Percentiles rank a stretch among this genome's conserved stretches.
Conservation (phyloP, 2,113 vertebrate species). For the Galeopterus variegatus region DNA sequence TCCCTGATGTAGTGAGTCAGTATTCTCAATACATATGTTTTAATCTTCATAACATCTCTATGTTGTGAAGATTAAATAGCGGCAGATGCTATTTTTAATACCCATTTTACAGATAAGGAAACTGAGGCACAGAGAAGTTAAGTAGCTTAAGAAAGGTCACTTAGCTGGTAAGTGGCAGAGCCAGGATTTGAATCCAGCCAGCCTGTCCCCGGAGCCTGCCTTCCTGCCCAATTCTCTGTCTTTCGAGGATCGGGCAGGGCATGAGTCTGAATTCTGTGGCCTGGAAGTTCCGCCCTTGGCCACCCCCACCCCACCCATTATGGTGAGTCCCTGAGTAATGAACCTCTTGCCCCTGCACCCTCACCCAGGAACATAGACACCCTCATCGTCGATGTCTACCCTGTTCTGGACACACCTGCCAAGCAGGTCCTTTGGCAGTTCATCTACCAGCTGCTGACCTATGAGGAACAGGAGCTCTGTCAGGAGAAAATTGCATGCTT, state of each 20-base stretch:
- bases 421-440: constrained; percentile 99
- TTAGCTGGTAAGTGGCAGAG: not conserved
- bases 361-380: constrained; percentile 96
- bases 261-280: not conserved
- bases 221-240: not conserved
- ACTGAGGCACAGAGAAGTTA: constrained; percentile 36
- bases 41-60: not conserved
- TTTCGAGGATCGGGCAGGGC: no score
- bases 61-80: no score
- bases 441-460: constrained; percentile 98
- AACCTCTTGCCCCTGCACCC: not conserved
- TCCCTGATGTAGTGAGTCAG: not conserved
- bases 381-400: constrained; percentile 97
- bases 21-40: not conserved
- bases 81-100: not conserved
- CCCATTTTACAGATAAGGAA: constrained; percentile 2
- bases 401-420: constrained; percentile 97
- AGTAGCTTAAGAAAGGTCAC: constrained; percentile 32
- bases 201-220: not conserved
- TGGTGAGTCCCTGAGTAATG: not conserved
- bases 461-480: constrained; percentile 98
- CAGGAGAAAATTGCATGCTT: constrained; percentile 98
- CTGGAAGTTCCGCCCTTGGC: not conserved
- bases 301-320: not conserved
- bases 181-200: not conserved